Conservation (phyloP, 2,113 vertebrate genomes). For the Fregata magnificens region DNA sequence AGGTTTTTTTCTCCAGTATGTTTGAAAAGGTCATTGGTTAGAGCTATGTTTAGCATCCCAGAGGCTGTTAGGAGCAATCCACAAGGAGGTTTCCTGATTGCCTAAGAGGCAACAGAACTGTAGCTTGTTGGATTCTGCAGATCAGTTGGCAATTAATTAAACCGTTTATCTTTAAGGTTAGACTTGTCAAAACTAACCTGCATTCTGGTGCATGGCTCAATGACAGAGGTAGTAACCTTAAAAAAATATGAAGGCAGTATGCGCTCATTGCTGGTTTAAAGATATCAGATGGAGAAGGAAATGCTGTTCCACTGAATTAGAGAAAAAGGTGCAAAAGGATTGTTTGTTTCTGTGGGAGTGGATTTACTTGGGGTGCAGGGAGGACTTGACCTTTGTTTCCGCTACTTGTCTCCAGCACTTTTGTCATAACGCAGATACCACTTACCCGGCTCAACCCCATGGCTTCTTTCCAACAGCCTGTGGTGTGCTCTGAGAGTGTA, state of each 20-base stretch:
- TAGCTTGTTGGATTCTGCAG: neutral
- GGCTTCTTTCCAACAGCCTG: neutral
- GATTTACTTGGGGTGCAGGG: neutral
- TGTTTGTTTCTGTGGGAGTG: neutral
- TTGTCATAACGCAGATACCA: neutral
- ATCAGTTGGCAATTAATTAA: neutral
- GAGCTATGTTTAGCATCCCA: neutral
- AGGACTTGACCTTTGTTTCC: neutral
- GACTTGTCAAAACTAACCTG: neutral
- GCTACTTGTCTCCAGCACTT: neutral
- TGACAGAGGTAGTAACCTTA: neutral
- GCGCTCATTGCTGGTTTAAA: neutral
- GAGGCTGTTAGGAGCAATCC: neutral
- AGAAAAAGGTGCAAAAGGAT: neutral
- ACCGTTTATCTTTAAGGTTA: neutral
- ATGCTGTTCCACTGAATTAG: neutral
- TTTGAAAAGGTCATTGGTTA: neutral
- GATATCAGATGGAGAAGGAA: neutral
- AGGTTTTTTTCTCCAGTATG: neutral
- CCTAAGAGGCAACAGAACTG: neutral
- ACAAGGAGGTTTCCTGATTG: neutral
- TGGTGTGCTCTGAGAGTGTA: neutral
- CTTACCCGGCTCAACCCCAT: neutral
- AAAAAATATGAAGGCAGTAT: neutral
- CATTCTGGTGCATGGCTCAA: neutral